Base-by-base conservation (phyloP, 2,888 invertebrate genomes). In the Listrodromus nycthemerus region DNA sequence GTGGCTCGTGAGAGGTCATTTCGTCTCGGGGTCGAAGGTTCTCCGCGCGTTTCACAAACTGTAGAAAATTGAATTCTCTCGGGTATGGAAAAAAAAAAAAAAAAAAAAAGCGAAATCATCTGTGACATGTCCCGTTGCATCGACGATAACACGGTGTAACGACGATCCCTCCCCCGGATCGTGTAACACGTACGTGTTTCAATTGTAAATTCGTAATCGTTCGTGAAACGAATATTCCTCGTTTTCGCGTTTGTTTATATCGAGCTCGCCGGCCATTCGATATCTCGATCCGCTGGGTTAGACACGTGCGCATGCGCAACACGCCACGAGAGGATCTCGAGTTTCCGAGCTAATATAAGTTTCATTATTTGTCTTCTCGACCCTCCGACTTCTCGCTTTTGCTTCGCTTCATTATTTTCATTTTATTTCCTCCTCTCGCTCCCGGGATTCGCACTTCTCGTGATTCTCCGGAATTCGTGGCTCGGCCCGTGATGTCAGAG, bases 401-500 rank as follows among this genome's bases (percentile, higher is more conserved):
- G 33, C 48, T 77, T 71, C 13, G 19, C 61, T 33, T 67, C 27
- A 63, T 65, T 73, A 71, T 50, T 37, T 52, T 67, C 66, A 65
- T 76, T 71, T 50, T 30, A 41, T 73, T 70, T 67, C 76, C 58
- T 27, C 65, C 66, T 55, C 21, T 74, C 58, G 27, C 52, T 41
- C 73, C 58, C 58, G 8, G 21, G 52, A 65, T 13, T 77, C 45
- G 30, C 24, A 73, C 80, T 24, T 13, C 19, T 45, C 50, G 78
- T 70, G 70, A 70, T 70, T 63, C 30, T 52, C 69, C 33, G 71
- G 80, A 76, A 83, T 80, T 80, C 74, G 16, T 71, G 30, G 48
- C 45, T 13, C 67, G 70, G 45, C 30, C 19, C 65, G 61, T 82
- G 75, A 84, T 80, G 82, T 82, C 84, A 80, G 79, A 63, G 79